A percentile compares a stretch with the other conserved stretches of the same genome.
phyloP scores from a whole-genome alignment of 2,888 invertebrate genomes.

The Xestobium rufovillosum region DNA sequence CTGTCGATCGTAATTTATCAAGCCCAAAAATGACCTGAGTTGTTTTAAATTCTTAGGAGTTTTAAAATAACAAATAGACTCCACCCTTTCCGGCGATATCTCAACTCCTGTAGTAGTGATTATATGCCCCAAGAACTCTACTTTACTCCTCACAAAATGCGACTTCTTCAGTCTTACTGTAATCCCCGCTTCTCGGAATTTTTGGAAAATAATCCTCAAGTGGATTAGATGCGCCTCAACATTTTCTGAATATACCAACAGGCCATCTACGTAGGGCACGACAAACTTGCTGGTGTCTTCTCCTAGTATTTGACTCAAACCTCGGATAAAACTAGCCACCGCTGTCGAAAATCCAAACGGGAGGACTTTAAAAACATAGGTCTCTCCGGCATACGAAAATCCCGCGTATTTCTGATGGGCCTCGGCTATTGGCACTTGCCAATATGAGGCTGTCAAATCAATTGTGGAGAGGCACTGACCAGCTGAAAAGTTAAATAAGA shows the following conservation, averaged over 20 bases:
- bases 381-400: slow-evolving; percentile 17
- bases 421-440: slow-evolving; percentile 17
- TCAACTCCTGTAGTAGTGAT: slow-evolving; percentile 16
- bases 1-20: slow-evolving; percentile 11
- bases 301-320: slow-evolving; percentile 11
- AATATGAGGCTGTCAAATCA: slow-evolving; percentile 11
- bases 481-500: no score
- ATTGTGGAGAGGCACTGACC: no score
- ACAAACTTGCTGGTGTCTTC: not conserved
- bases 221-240: slow-evolving; percentile 13
- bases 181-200: slow-evolving; percentile 12
- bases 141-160: no score
- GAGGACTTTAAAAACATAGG: slow-evolving; percentile 18
- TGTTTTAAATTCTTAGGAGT: slow-evolving; percentile 12
- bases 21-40: slow-evolving; percentile 13
- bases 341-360: slow-evolving; percentile 19
- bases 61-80: slow-evolving; percentile 18
- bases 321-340: slow-evolving; percentile 10
- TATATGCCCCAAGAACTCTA: slow-evolving; percentile 24
- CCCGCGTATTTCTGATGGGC: slow-evolving; percentile 18
- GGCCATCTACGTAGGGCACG: not conserved
- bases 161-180: slow-evolving; percentile 20
- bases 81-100: slow-evolving; percentile 17
- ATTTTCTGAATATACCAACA: slow-evolving; percentile 11
- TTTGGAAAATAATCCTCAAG: slow-evolving; percentile 11